These are phyloP conservation scores for Epicampocera succincta DNA, from an alignment of 2,888 invertebrate species.

Conservation along the genomic window DNA sequence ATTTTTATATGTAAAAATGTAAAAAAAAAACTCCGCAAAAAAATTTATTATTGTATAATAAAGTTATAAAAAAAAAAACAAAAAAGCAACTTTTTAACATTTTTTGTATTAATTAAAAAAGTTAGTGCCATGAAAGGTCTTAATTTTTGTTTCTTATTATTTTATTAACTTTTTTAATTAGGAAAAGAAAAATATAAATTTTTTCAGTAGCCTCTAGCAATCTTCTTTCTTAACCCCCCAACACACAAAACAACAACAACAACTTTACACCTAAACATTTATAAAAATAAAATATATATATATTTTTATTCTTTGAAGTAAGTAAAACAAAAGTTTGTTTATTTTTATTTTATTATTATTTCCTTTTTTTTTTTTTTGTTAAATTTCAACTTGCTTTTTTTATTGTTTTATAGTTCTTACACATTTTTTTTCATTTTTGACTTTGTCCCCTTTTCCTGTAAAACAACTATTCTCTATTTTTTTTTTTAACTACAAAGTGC, in stretches of 20 bases:
- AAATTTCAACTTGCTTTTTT: constrained; percentile 67
- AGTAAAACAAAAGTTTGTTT: constrained; percentile 45
- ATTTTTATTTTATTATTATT: constrained; percentile 42
- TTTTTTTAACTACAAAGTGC: neutral
- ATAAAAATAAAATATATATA: constrained; percentile 24
- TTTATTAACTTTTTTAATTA: constrained; percentile 6
- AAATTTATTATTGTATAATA: constrained; percentile 69
- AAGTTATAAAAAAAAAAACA: constrained; percentile 64
- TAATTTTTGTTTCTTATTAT: constrained; percentile 16
- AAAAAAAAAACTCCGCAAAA: constrained; percentile 65
- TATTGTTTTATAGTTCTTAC: constrained; percentile 20
- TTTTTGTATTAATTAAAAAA: constrained; percentile 30
- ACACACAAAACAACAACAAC: constrained; percentile 27
- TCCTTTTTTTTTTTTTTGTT: constrained; percentile 62
- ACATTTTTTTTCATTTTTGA: constrained; percentile 3
- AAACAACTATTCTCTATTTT: neutral
- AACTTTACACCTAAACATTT: constrained; percentile 44
- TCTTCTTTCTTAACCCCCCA: constrained; percentile 36
- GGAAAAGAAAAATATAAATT: neutral
- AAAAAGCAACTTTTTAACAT: constrained; percentile 30
- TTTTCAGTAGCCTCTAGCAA: constrained; percentile 54
- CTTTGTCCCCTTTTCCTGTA: neutral
- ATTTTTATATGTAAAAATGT: constrained; percentile 68
- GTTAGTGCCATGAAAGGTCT: constrained; percentile 24
- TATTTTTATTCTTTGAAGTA: constrained; percentile 40